These are phyloP conservation scores for Paelopatides confundens DNA, from an alignment of 53 echinoderm and acorn worm genomes.

Conservation along the genomic window DNA sequence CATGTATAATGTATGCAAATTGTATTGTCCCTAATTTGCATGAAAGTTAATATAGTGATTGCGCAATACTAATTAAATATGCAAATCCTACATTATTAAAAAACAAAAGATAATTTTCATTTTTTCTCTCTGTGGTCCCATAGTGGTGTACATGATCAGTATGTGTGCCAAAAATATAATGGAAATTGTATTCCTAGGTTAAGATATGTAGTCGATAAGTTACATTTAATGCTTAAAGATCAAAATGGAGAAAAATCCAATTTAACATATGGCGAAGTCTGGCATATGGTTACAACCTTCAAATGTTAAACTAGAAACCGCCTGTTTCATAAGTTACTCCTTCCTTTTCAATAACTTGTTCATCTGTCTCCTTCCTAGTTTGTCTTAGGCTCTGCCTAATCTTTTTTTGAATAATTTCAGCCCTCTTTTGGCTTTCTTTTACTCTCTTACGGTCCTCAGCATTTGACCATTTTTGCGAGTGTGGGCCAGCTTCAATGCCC, in stretches of 20 bases:
- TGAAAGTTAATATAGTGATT: too few species aligned
- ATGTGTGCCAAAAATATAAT: background rate
- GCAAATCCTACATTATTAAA: too few species aligned
- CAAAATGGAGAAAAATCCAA: too few species aligned
- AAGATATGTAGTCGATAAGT: too few species aligned
- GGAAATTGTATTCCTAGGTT: background rate
- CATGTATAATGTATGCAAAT: background rate
- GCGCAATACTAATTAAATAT: too few species aligned
- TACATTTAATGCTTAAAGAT: too few species aligned
- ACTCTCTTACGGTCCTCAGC: background rate
- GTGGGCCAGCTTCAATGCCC: background rate
- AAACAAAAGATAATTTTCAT: too few species aligned
- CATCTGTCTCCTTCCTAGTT: background rate
- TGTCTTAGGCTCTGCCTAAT: conserved; percentile 19
- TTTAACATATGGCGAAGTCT: background rate
- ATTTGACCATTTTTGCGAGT: too few species aligned
- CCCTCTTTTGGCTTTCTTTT: background rate
- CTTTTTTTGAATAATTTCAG: background rate
- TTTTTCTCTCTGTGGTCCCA: background rate
- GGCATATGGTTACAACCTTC: background rate
- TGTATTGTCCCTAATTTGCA: background rate
- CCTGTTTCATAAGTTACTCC: conserved; percentile 28
- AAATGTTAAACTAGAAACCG: background rate
- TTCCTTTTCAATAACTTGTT: background rate
- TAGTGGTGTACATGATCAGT: too few species aligned